phyloP scores from a whole-genome alignment of 2,888 invertebrate species.

The Mesorhabditis belari region DNA sequence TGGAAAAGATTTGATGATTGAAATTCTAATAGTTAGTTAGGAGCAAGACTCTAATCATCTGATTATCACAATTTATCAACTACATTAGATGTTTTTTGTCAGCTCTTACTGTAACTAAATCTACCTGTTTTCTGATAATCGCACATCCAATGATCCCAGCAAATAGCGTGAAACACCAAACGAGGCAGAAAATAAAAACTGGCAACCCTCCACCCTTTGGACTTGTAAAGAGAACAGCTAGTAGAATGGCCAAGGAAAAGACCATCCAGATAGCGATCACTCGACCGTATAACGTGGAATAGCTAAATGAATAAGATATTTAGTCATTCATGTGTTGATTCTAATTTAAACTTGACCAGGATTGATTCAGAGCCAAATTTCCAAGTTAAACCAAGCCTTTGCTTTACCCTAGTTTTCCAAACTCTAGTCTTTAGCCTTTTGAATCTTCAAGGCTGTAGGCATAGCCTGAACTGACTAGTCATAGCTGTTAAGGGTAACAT shows the following conservation, averaged over 20 bases:
- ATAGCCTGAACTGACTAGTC: too few relatives aligned
- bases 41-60: background rate
- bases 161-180: constrained; percentile 41
- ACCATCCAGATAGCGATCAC: constrained; percentile 45
- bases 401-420: too few relatives aligned
- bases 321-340: too few relatives aligned
- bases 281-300: constrained; percentile 39
- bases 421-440: too few relatives aligned
- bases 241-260: constrained; percentile 33
- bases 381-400: too few relatives aligned
- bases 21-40: background rate
- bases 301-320: too few relatives aligned
- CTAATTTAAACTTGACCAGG: too few relatives aligned
- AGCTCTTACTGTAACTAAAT: constrained; percentile 1
- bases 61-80: background rate
- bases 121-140: constrained; percentile 40
- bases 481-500: too few relatives aligned
- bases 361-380: too few relatives aligned
- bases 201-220: constrained; percentile 31
- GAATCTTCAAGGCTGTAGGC: too few relatives aligned
- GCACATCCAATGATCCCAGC: constrained; percentile 43
- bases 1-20: constrained; percentile 52
- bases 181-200: constrained; percentile 44
- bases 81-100: too few relatives aligned
- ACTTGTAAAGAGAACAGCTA: constrained; percentile 37